Evolutionary conservation across 2,113 vertebrate species (phyloP), one percentile per base, ranked within the genome.

Genomic region (Aleadryas rufinucha): DNA sequence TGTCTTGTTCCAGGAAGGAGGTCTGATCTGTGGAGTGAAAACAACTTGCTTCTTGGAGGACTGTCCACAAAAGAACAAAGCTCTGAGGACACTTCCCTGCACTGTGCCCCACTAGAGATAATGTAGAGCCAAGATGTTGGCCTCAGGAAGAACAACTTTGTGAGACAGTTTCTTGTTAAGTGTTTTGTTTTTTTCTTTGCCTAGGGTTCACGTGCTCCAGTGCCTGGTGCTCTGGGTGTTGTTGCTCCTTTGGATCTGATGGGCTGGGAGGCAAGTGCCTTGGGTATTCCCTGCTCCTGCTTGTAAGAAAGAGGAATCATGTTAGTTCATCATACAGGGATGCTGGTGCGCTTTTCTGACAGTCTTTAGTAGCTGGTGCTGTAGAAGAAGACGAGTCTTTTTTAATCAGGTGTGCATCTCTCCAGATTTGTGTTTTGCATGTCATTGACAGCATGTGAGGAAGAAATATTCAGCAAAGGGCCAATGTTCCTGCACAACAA

Each of bases 1-100:
- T 86, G 81, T 97, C 81, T 96, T 95, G 76, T 97, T 94, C 93
- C 85, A 95, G 92, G 78, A 71, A 95, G 60, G 89, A 91, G 84
- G 56, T 81, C 79, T 90, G 70, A 88, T 85, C 86, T 81, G 78
- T 60, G 57, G 90, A 94, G 49, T 50, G 64, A 80, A 94, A 97
- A 92, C 86, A 94, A 89, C 75, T 96, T 86, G 54, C 68, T 93
- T 22, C 82, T 96, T 94, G 85, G 93, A 95, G 91, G 86, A 35
- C 45, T 2, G 2, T 85, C 82, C 53, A 42, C 71, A 60, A 72
- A 95, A 87, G 66, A 79, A 83, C 78, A 88, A 87, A 80, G 74
- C 69, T 66, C 42, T 91, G 33, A 57, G 78, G 83, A 76, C 47
- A 44, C 27, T 68, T 92, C 88, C 90, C 93, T 90, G 47, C 4